A percentile compares a stretch with the other conserved stretches of the same genome.
Conservation (phyloP, 2,113 vertebrate species). For the Sardina pilchardus region DNA sequence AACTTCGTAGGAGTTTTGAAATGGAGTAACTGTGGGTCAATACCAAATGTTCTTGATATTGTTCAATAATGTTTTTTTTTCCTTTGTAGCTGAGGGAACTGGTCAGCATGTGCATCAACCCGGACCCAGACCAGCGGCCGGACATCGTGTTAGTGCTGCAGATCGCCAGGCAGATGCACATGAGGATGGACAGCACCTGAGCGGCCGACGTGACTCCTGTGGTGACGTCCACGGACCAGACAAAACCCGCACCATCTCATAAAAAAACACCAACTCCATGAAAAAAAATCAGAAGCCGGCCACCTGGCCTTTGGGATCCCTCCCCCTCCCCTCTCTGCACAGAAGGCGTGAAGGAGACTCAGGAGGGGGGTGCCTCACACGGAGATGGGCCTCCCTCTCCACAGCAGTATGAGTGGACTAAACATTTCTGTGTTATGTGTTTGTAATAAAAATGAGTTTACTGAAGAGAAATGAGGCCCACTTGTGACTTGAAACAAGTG, state of each 20-base stretch:
- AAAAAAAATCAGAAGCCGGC: neutral
- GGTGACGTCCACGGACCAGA: slow-evolving; percentile 1
- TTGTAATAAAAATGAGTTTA: neutral
- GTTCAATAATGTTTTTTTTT: neutral
- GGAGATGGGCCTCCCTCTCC: neutral
- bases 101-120: slow-evolving; percentile 86
- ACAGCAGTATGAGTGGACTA: slow-evolving; percentile 2
- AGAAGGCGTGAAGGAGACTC: neutral
- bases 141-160: slow-evolving; percentile 84
- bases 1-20: too few relatives aligned
- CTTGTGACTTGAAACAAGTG: neutral
- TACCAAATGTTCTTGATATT: too few relatives aligned
- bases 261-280: neutral
- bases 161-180: slow-evolving; percentile 82
- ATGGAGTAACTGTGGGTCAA: too few relatives aligned
- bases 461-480: neutral
- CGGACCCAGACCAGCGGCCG: slow-evolving; percentile 77
- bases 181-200: slow-evolving; percentile 83
- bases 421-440: neutral
- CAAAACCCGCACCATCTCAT: neutral
- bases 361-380: neutral
- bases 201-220: neutral
- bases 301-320: neutral
- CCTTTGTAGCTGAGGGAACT: slow-evolving; percentile 76
- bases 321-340: neutral